Evolutionary conservation across 2,888 invertebrate genomes (phyloP).

Genomic region (Heliconius erato): DNA sequence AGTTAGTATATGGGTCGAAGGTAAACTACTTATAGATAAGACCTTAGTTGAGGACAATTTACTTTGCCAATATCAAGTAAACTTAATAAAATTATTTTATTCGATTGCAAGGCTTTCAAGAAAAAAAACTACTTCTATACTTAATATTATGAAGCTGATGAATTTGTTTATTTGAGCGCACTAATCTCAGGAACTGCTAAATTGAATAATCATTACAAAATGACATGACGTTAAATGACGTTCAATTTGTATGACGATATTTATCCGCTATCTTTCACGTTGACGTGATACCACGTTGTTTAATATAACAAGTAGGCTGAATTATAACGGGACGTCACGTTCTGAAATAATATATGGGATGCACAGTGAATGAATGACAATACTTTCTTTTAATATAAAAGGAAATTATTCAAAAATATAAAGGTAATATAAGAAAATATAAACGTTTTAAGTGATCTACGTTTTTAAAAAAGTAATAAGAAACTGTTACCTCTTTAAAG

Average conservation of each 20-base stretch:
- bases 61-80: neutral
- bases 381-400: neutral
- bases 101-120: neutral
- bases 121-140: neutral
- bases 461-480: no score
- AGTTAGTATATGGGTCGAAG: neutral
- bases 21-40: conserved; percentile 17
- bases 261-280: neutral
- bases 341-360: neutral
- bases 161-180: neutral
- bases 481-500: no score
- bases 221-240: neutral
- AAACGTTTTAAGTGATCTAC: no score
- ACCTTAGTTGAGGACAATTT: conserved; percentile 16
- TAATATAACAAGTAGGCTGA: neutral
- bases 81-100: neutral
- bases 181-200: no score
- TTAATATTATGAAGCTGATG: neutral
- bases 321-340: conserved; percentile 1
- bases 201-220: neutral
- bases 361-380: neutral
- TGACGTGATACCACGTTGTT: neutral
- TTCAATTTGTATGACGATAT: conserved; percentile 7
- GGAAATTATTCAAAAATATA: neutral
- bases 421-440: no score